A percentile compares a stretch with the other conserved stretches of the same genome.
Conservation (phyloP, 2,113 vertebrate species). For the Mohoua ochrocephala region DNA sequence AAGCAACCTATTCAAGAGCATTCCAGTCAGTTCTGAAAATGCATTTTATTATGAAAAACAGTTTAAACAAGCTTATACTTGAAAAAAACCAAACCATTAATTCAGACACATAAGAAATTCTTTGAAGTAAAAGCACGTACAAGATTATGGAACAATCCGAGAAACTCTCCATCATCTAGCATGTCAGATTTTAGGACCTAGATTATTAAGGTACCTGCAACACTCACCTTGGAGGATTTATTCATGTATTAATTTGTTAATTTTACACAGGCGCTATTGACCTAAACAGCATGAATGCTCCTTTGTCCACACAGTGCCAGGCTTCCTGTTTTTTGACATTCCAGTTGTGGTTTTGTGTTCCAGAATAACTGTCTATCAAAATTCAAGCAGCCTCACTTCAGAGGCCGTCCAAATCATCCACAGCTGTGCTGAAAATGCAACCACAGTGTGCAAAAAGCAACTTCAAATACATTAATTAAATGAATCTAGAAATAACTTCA, state of each 20-base stretch:
- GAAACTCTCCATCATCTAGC: background rate
- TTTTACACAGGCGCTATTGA: background rate
- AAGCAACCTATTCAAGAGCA: background rate
- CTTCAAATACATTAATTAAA: background rate
- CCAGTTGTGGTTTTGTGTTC: background rate
- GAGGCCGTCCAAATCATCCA: background rate
- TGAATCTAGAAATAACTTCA: background rate
- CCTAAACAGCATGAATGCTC: background rate
- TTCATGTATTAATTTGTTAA: background rate
- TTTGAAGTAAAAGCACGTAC: background rate
- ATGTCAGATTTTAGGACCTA: background rate
- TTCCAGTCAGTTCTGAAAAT: background rate
- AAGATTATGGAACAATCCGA: background rate
- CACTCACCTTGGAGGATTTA: background rate
- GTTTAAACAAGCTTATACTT: background rate
- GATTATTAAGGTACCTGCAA: background rate
- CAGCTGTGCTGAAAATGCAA: background rate
- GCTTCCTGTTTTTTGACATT: conserved; percentile 2
- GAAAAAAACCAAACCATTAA: background rate
- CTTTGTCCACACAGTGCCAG: background rate
- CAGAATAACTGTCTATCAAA: background rate
- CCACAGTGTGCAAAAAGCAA: background rate
- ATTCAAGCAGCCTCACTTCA: background rate
- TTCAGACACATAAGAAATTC: background rate
- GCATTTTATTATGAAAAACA: conserved; percentile 32